Evolutionary conservation across 2,113 vertebrate genomes (phyloP).

Genomic region (Neofelis nebulosa): DNA sequence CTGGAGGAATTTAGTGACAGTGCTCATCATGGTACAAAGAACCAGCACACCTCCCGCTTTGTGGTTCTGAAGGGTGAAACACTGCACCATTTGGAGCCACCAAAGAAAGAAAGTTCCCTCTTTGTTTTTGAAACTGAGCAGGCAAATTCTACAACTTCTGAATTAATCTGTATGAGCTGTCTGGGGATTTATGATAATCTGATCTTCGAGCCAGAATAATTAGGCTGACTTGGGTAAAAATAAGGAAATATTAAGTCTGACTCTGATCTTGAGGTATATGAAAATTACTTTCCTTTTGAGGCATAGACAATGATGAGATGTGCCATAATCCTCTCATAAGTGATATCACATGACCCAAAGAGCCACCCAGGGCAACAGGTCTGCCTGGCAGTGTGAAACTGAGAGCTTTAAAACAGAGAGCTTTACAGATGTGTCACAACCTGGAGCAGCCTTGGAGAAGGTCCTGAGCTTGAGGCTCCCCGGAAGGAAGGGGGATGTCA

Average conservation of each 20-base stretch:
- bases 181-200: neutral
- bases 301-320: neutral
- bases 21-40: neutral
- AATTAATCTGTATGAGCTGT: neutral
- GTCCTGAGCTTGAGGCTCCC: neutral
- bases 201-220: neutral
- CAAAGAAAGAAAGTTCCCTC: neutral
- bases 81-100: neutral
- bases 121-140: neutral
- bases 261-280: neutral
- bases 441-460: neutral
- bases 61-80: neutral
- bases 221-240: neutral
- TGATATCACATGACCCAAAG: neutral
- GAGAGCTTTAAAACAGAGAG: neutral
- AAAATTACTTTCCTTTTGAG: conserved; percentile 14
- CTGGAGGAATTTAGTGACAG: neutral
- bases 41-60: neutral
- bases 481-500: neutral
- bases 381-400: neutral
- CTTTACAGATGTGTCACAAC: neutral
- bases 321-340: neutral
- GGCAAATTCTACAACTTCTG: neutral
- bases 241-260: neutral
- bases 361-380: neutral